These are phyloP conservation scores for Henricia sp. DNA, from an alignment of 53 echinoderm and acorn worm species.

Conservation along the genomic window DNA sequence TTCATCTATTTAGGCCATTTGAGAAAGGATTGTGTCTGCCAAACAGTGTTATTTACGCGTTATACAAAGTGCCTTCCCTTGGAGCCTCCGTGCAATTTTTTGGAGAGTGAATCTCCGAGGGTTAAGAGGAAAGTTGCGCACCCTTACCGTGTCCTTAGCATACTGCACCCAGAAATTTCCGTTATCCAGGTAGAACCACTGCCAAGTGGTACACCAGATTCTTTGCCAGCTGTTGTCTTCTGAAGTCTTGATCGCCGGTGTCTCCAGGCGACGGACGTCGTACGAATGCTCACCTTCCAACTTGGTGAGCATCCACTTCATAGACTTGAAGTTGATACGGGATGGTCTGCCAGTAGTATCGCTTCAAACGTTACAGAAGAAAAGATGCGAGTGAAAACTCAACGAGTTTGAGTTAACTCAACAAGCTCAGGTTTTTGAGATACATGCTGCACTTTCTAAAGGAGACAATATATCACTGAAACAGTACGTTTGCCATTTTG, in stretches of 20 bases:
- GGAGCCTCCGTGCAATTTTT: neutral
- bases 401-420: no score
- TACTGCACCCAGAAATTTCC: slow-evolving; percentile 27
- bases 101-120: neutral
- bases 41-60: no score
- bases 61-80: no score
- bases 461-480: no score
- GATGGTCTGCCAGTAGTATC: no score
- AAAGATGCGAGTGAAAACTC: no score
- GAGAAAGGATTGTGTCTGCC: no score
- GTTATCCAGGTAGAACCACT: slow-evolving; percentile 55
- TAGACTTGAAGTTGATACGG: slow-evolving; percentile 35
- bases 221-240: slow-evolving; percentile 14
- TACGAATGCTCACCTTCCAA: neutral
- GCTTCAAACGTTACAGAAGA: no score
- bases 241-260: neutral
- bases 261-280: slow-evolving; percentile 40
- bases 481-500: no score
- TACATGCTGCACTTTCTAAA: no score
- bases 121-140: neutral
- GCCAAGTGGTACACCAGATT: slow-evolving; percentile 37
- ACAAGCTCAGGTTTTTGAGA: no score
- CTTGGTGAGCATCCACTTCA: neutral
- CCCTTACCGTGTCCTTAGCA: slow-evolving; percentile 3
- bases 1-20: no score